Percentiles rank a stretch among this genome's conserved stretches.
These are phyloP conservation scores for Conistra vaccinii DNA, from an alignment of 2,888 invertebrate genomes.

Conservation along the genomic window DNA sequence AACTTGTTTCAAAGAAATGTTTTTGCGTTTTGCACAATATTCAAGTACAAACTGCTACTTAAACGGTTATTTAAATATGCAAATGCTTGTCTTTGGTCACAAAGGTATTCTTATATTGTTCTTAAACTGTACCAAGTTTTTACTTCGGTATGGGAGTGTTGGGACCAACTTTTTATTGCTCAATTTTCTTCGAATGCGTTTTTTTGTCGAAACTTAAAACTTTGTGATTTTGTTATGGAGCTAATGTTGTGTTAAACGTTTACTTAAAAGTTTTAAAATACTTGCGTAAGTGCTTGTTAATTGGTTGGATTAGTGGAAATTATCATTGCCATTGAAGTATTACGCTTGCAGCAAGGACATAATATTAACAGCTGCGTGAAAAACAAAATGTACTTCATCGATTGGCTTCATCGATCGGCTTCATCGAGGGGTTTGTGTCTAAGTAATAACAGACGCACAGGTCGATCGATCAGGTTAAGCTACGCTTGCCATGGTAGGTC, in stretches of 20 bases:
- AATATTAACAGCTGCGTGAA: neutral
- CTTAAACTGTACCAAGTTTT: slow-evolving; percentile 30
- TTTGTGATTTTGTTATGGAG: neutral
- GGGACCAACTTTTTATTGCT: slow-evolving; percentile 41
- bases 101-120: slow-evolving; percentile 44
- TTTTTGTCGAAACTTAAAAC: slow-evolving; percentile 19
- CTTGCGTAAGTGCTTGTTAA: neutral
- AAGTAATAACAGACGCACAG: no score
- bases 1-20: slow-evolving; percentile 13
- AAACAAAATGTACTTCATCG: neutral
- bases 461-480: no score
- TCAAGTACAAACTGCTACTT: slow-evolving; percentile 22
- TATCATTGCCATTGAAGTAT: no score
- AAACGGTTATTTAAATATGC: slow-evolving; percentile 46
- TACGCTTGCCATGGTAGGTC: no score
- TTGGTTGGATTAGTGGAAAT: no score
- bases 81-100: slow-evolving; percentile 54
- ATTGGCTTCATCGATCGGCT: no score
- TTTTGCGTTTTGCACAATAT: slow-evolving; percentile 16
- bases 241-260: slow-evolving; percentile 1
- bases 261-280: slow-evolving; percentile 11
- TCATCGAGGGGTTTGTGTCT: no score
- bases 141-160: slow-evolving; percentile 6
- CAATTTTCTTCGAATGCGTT: slow-evolving; percentile 40
- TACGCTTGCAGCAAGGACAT: no score